These are phyloP conservation scores for Thaumetopoea pityocampa DNA, from an alignment of 1,140 invertebrate species.

Conservation along the genomic window DNA sequence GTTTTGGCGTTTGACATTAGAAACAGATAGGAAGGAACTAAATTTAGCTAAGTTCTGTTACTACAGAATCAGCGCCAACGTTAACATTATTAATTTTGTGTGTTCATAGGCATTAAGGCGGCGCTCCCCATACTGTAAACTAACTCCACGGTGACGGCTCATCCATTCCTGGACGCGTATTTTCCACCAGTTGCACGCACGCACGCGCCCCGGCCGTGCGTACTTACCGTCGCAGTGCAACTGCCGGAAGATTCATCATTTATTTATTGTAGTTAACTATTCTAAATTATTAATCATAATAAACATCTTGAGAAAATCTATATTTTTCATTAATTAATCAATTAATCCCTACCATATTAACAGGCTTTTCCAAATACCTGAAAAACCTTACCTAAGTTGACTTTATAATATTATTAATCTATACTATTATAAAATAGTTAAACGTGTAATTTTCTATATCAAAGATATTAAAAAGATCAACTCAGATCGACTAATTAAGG, in stretches of 20 bases:
- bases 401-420: no score
- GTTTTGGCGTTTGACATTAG: no score
- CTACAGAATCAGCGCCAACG: no score
- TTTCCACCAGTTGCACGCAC: constrained; percentile 67
- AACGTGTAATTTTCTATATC: no score
- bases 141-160: constrained; percentile 58
- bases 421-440: no score
- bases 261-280: constrained; percentile 53
- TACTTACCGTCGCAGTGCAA: constrained; percentile 38
- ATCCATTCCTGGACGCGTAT: constrained; percentile 51
- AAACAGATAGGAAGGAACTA: no score
- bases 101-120: constrained; percentile 47
- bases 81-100: constrained; percentile 35
- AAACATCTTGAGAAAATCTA: constrained; percentile 33
- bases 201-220: constrained; percentile 28
- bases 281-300: constrained; percentile 36
- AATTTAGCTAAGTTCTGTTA: no score
- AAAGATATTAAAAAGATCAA: no score
- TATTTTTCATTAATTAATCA: constrained; percentile 1
- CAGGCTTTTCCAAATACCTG: no score
- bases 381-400: no score
- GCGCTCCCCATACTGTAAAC: constrained; percentile 34
- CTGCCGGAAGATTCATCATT: constrained; percentile 60
- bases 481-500: no score
- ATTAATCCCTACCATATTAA: background rate